These are phyloP conservation scores for Erannis defoliaria DNA, from an alignment of 2,888 invertebrate species.

Conservation along the genomic window DNA sequence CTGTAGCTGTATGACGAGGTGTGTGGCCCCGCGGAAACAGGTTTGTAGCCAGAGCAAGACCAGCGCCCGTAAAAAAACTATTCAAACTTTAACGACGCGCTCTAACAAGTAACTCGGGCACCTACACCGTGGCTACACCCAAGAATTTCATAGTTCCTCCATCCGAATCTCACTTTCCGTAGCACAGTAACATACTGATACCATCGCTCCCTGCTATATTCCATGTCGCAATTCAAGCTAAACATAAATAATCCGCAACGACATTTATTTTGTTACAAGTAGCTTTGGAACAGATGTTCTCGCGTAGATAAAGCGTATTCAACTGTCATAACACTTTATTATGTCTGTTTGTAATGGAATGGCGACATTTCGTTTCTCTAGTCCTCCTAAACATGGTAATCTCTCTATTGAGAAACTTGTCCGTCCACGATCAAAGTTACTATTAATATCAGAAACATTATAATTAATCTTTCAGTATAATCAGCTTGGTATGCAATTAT, in stretches of 20 bases:
- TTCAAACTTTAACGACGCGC: slow-evolving; percentile 73
- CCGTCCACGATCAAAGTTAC: slow-evolving; percentile 30
- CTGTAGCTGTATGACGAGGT: slow-evolving; percentile 53
- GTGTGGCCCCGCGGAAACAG: slow-evolving; percentile 71
- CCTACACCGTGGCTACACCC: slow-evolving; percentile 18
- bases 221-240: slow-evolving; percentile 62
- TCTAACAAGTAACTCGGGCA: slow-evolving; percentile 54
- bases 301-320: slow-evolving; percentile 66
- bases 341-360: slow-evolving; percentile 56
- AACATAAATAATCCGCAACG: slow-evolving; percentile 68
- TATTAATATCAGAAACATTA: slow-evolving; percentile 40
- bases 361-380: slow-evolving; percentile 53
- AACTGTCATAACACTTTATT: slow-evolving; percentile 64
- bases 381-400: slow-evolving; percentile 42
- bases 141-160: slow-evolving; percentile 58
- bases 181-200: slow-evolving; percentile 69
- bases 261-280: slow-evolving; percentile 72
- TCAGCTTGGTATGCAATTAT: slow-evolving; percentile 44
- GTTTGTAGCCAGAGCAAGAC: slow-evolving; percentile 64
- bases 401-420: slow-evolving; percentile 41
- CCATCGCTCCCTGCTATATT: slow-evolving; percentile 57
- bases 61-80: slow-evolving; percentile 63
- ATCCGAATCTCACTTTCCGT: slow-evolving; percentile 74
- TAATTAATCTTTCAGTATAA: slow-evolving; percentile 42
- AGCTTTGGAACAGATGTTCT: slow-evolving; percentile 69